Evolutionary conservation across 1,140 invertebrate species (phyloP).

Genomic region (Campoletis sonorensis): DNA sequence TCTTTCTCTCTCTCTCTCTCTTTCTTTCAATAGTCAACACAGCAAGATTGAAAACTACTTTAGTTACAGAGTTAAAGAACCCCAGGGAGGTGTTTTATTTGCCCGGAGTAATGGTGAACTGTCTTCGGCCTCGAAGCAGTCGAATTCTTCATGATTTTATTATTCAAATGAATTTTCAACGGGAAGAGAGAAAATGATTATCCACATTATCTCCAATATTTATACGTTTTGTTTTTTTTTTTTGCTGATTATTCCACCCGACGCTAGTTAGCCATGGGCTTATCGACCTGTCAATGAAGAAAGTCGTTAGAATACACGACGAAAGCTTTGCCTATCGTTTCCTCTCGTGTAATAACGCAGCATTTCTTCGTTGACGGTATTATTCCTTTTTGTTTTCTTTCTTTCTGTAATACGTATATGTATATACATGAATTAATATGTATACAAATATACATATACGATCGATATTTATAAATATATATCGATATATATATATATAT

Average conservation of each 20-base stretch:
- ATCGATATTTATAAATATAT: too few species aligned
- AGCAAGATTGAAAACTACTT: constrained; percentile 24
- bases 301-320: too few species aligned
- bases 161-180: neutral
- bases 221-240: neutral
- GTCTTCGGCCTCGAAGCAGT: neutral
- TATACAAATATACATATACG: neutral
- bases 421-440: neutral
- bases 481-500: too few species aligned
- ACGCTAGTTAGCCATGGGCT: neutral
- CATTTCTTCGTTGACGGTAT: too few species aligned
- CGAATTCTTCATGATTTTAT: neutral
- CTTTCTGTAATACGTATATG: neutral
- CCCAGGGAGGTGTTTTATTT: neutral
- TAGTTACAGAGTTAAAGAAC: neutral
- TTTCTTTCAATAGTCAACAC: constrained; percentile 19
- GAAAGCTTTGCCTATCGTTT: too few species aligned
- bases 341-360: too few species aligned
- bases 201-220: neutral
- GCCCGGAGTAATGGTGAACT: neutral
- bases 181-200: neutral
- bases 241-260: neutral
- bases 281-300: neutral
- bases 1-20: neutral
- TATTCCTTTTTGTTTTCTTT: neutral